These are phyloP conservation scores for Myotis myotis DNA, from an alignment of 2,797 vertebrate genomes.

Conservation along the genomic window DNA sequence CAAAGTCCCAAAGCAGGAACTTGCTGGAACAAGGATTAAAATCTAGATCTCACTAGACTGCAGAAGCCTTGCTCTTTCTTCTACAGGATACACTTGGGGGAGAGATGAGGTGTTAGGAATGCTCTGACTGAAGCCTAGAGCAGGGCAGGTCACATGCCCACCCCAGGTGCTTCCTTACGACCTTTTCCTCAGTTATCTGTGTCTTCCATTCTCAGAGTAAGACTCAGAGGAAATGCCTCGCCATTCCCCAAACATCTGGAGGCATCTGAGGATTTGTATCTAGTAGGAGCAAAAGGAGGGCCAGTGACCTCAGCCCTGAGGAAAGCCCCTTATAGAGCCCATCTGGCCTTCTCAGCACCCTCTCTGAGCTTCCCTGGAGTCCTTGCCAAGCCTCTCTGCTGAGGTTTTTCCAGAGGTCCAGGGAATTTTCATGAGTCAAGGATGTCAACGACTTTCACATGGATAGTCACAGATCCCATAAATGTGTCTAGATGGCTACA, in stretches of 20 bases:
- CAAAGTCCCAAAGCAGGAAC: neutral
- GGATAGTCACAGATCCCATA: neutral
- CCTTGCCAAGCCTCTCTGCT: constrained; percentile 47
- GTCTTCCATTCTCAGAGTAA: neutral
- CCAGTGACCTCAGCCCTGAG: constrained; percentile 2
- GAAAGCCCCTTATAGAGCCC: constrained; percentile 35
- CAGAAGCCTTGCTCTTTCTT: neutral
- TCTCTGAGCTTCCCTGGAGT: neutral
- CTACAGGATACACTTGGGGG: neutral
- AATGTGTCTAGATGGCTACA: neutral
- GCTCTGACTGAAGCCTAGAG: neutral
- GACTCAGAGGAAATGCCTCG: constrained; percentile 39
- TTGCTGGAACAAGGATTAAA: neutral
- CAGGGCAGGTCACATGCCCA: neutral
- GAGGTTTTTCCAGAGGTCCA: constrained; percentile 64
- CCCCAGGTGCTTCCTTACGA: constrained; percentile 17
- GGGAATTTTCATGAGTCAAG: constrained; percentile 68
- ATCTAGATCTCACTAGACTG: neutral
- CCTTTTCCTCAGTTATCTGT: neutral
- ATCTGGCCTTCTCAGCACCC: neutral
- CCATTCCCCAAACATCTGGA: neutral
- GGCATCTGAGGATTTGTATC: neutral
- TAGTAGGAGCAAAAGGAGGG: neutral
- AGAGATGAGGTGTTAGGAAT: neutral
- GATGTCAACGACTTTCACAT: neutral